phyloP scores from a whole-genome alignment of 1,140 invertebrate species.

The Harpegnathos saltator region DNA sequence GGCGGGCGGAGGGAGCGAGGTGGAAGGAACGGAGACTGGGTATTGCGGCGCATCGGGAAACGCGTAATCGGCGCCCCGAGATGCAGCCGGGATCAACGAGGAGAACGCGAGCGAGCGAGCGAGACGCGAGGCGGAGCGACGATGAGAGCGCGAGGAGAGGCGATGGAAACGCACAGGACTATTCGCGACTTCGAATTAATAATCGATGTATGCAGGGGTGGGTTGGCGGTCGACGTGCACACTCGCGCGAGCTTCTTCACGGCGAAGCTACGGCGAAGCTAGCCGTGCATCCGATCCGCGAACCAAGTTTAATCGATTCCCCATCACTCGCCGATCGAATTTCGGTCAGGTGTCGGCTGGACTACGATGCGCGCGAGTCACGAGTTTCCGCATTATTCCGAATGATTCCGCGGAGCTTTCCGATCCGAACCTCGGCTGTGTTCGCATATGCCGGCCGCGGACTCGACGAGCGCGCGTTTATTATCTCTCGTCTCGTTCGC shows the following conservation, averaged over 20 bases:
- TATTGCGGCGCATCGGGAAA: constrained; percentile 15
- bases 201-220: constrained; percentile 58
- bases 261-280: background rate
- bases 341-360: constrained; percentile 54
- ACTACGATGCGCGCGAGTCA: background rate
- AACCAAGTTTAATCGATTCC: constrained; percentile 69
- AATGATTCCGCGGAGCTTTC: constrained; percentile 28
- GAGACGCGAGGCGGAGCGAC: background rate
- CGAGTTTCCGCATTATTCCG: constrained; percentile 57
- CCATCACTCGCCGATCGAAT: constrained; percentile 64
- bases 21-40: constrained; percentile 13
- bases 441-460: no score
- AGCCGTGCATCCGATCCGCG: no score
- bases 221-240: background rate
- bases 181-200: constrained; percentile 69
- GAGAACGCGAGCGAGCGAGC: constrained; percentile 5
- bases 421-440: background rate
- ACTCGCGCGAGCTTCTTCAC: background rate
- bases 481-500: background rate
- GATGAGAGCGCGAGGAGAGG: background rate
- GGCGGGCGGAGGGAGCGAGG: background rate
- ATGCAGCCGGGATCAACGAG: constrained; percentile 26
- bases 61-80: constrained; percentile 28
- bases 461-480: background rate
- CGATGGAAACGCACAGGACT: constrained; percentile 1